phyloP scores from a whole-genome alignment of 2,113 vertebrate species.

The Ophthalmolycus amberensis region DNA sequence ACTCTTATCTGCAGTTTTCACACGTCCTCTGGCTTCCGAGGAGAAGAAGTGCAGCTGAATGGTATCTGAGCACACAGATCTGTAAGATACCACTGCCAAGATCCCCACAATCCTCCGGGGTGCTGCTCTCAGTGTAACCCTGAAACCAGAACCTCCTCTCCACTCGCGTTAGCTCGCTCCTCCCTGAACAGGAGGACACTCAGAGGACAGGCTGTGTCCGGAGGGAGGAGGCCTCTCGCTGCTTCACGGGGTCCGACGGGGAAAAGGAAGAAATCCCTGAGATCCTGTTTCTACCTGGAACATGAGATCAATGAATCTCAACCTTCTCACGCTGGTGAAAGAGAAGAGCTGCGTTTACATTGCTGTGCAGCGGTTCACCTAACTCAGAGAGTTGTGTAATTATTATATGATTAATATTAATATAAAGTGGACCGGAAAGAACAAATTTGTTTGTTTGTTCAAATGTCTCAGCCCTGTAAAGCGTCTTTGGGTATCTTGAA shows the following conservation, averaged over 20 bases:
- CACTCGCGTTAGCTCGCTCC: conserved; percentile 9
- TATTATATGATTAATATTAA: not conserved
- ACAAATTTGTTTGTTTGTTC: too few species aligned
- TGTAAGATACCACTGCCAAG: conserved; percentile 13
- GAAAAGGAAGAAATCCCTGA: conserved; percentile 1
- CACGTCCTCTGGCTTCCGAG: conserved; percentile 10
- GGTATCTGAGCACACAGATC: conserved; percentile 3
- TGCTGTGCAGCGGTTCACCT: not conserved
- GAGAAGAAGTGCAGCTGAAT: not conserved
- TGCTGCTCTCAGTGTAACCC: conserved; percentile 5
- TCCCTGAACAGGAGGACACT: conserved; percentile 27
- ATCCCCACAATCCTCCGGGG: conserved; percentile 25
- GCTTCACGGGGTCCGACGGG: conserved; percentile 9
- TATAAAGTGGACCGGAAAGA: too few species aligned
- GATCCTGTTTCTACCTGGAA: conserved; percentile 17
- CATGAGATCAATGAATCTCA: conserved; percentile 16
- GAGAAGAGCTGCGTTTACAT: conserved; percentile 10
- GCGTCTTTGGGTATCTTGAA: too few species aligned
- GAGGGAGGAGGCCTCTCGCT: conserved; percentile 3
- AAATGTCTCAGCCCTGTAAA: too few species aligned
- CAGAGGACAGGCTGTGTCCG: conserved; percentile 36
- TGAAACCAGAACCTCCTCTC: conserved; percentile 24
- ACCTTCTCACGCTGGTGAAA: not conserved
- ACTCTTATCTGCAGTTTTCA: conserved; percentile 36
- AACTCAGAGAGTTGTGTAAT: not conserved